Percentiles rank a stretch among this genome's conserved stretches.
These are phyloP conservation scores for Iselma pallidipennis DNA, from an alignment of 2,888 invertebrate genomes.

Conservation along the genomic window DNA sequence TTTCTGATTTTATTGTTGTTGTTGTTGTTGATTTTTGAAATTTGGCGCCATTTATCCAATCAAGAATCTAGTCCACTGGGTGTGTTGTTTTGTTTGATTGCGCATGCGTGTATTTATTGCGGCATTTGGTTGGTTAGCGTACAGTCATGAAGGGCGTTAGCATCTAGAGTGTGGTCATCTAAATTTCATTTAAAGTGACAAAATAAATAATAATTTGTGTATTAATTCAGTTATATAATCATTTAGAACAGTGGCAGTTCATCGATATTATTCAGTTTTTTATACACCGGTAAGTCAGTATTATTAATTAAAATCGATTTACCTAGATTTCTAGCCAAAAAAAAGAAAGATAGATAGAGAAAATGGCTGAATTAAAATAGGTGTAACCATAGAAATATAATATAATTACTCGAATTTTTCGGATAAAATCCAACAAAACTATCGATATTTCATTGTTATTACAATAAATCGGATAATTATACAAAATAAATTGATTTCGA, in stretches of 20 bases:
- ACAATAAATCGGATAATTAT: slow-evolving; percentile 1
- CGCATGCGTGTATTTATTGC: slow-evolving; percentile 26
- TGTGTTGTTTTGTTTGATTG: slow-evolving; percentile 14
- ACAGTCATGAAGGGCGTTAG: slow-evolving; percentile 49
- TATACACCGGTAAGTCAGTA: slow-evolving; percentile 12
- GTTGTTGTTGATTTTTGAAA: neutral
- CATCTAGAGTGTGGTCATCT: slow-evolving; percentile 39
- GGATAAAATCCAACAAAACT: slow-evolving; percentile 7
- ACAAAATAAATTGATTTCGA: neutral
- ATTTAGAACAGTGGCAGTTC: neutral
- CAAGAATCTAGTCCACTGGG: slow-evolving; percentile 14
- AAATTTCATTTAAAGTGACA: slow-evolving; percentile 13
- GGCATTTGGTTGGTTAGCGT: slow-evolving; percentile 32
- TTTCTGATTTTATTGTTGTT: neutral
- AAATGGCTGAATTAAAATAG: slow-evolving; percentile 32
- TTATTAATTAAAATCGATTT: neutral
- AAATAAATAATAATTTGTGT: slow-evolving; percentile 1
- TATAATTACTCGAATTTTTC: too few relatives aligned
- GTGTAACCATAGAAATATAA: slow-evolving; percentile 29
- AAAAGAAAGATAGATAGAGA: slow-evolving; percentile 9
- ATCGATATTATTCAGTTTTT: neutral
- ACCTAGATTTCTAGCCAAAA: neutral
- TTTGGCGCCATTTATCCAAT: slow-evolving; percentile 13
- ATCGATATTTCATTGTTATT: slow-evolving; percentile 2
- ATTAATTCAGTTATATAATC: neutral